Percentiles rank a stretch among this genome's conserved stretches.
phyloP scores from a whole-genome alignment of 2,797 vertebrate genomes.

The Trematomus bernacchii region DNA sequence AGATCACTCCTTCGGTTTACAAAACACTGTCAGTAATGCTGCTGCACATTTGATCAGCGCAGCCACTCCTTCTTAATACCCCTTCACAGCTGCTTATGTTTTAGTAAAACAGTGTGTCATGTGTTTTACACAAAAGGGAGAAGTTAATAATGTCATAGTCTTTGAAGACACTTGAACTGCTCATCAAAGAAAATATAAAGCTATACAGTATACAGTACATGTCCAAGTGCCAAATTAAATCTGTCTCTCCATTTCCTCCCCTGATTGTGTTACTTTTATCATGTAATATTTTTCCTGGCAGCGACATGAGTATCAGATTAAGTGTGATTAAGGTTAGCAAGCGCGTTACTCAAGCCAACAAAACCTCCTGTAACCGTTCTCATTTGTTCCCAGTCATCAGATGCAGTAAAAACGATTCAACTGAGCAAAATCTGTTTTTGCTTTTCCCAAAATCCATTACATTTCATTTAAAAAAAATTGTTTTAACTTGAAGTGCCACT shows the following conservation, averaged over 20 bases:
- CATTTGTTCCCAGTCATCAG: conserved; percentile 60
- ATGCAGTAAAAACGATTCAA: conserved; percentile 37
- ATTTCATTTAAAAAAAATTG: conserved; percentile 16
- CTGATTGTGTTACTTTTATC: conserved; percentile 77
- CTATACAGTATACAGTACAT: conserved; percentile 22
- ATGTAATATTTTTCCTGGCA: conserved; percentile 78
- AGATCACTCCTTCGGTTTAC: conserved; percentile 27
- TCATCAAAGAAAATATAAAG: conserved; percentile 58
- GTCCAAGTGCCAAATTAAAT: conserved; percentile 51
- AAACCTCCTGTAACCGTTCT: conserved; percentile 67
- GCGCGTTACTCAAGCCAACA: conserved; percentile 69
- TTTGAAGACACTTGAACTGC: conserved; percentile 67
- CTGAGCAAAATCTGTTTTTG: conserved; percentile 55
- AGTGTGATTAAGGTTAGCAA: conserved; percentile 76
- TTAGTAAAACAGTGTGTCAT: conserved; percentile 69
- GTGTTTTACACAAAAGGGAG: conserved; percentile 47
- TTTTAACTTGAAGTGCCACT: conserved; percentile 27
- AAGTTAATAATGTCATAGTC: conserved; percentile 37
- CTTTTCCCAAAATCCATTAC: conserved; percentile 51
- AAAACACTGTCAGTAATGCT: conserved; percentile 16
- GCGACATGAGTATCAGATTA: conserved; percentile 64
- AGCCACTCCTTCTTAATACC: neutral
- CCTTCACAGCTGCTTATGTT: conserved; percentile 29
- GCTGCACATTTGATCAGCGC: conserved; percentile 45
- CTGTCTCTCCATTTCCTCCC: conserved; percentile 64